Percentiles rank a stretch among this genome's conserved stretches.
Conservation (phyloP, 37 sponge, comb jelly and placozoan species). For the Chondrosia reniformis region DNA sequence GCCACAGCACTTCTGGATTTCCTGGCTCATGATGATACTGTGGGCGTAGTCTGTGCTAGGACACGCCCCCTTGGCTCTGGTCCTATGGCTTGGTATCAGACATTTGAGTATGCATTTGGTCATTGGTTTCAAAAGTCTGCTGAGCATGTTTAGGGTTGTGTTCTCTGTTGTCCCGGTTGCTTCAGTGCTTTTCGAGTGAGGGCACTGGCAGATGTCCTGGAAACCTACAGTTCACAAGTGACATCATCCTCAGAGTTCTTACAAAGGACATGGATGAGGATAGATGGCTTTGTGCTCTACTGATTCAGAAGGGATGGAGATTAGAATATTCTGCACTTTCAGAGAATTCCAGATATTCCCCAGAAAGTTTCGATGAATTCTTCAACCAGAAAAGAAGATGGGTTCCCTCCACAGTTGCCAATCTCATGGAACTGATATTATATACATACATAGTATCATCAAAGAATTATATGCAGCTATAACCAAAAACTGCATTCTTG, state of each 20-base stretch:
- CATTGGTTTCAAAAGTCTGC: conserved; percentile 86
- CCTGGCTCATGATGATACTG: conserved; percentile 53
- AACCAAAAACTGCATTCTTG: too few species aligned
- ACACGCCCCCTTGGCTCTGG: conserved; percentile 84
- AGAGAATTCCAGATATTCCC: conserved; percentile 73
- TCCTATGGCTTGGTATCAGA: conserved; percentile 84
- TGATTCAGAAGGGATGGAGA: conserved; percentile 80
- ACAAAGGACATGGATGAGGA: conserved; percentile 95
- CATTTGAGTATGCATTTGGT: conserved; percentile 85
- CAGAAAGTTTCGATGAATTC: conserved; percentile 75
- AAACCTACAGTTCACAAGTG: conserved; percentile 59
- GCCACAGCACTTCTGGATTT: conserved; percentile 69
- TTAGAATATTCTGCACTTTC: conserved; percentile 79
- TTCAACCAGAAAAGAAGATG: conserved; percentile 86
- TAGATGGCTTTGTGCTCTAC: conserved; percentile 92
- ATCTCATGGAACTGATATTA: conserved; percentile 44
- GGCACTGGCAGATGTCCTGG: conserved; percentile 59
- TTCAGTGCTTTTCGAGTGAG: conserved; percentile 79
- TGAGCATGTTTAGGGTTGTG: conserved; percentile 81
- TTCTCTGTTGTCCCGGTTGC: conserved; percentile 89
- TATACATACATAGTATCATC: conserved; percentile 22
- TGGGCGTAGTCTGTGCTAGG: conserved; percentile 83
- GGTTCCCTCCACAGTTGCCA: conserved; percentile 89
- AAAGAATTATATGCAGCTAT: conserved; percentile 57
- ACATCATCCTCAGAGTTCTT: conserved; percentile 66